phyloP scores from a whole-genome alignment of 2,888 invertebrate genomes.

The Anoplius nigerrimus region DNA sequence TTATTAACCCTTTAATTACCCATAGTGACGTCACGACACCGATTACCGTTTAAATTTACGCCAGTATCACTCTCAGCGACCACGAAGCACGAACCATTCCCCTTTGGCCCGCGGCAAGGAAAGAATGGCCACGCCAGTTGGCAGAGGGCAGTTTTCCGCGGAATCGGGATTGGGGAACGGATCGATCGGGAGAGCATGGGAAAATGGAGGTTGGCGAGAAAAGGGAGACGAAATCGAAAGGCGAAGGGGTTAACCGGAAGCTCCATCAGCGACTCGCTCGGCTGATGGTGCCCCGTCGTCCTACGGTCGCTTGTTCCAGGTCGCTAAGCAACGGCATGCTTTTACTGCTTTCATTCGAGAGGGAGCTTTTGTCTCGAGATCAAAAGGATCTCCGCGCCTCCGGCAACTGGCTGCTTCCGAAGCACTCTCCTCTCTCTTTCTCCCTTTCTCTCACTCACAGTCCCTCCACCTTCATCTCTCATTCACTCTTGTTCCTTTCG shows the following conservation, averaged over 20 bases:
- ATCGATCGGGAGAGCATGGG: no score
- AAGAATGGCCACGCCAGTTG: no score
- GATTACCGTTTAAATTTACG: no score
- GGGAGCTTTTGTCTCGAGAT: slow-evolving; percentile 64
- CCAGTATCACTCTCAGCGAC: no score
- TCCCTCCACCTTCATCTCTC: not conserved
- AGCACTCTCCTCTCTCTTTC: slow-evolving; percentile 11
- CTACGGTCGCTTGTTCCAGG: slow-evolving; percentile 31
- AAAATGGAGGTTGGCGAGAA: not conserved
- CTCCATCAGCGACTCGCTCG: not conserved
- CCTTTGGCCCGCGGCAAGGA: no score
- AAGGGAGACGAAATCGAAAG: slow-evolving; percentile 1
- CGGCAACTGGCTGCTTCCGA: slow-evolving; percentile 29
- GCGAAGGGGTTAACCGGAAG: no score
- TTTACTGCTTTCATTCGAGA: slow-evolving; percentile 31
- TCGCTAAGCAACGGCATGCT: slow-evolving; percentile 58
- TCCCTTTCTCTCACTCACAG: not conserved
- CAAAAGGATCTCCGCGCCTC: slow-evolving; percentile 51
- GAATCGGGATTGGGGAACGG: not conserved
- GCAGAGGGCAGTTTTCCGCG: no score
- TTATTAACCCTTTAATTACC: no score
- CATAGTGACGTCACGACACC: no score
- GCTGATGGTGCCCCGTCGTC: not conserved
- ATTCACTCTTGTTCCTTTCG: not conserved
- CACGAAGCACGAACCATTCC: no score